phyloP scores from a whole-genome alignment of 2,888 invertebrate genomes.

The Crioceris asparagi region DNA sequence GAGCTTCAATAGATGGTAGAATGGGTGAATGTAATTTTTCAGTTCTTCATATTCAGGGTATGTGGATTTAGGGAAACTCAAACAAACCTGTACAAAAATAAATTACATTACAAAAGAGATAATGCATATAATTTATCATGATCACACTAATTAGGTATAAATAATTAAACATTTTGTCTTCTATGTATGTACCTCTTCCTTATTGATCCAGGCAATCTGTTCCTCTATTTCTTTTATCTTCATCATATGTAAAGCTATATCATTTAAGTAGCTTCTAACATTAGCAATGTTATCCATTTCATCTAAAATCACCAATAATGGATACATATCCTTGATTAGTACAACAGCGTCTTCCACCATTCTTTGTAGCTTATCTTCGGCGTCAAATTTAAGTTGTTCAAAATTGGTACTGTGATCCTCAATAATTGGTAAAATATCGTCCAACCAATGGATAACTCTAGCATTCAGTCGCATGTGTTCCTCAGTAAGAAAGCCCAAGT shows the following conservation, averaged over 20 bases:
- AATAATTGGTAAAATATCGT: slow-evolving; percentile 66
- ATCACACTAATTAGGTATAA: background rate
- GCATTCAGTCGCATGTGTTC: slow-evolving; percentile 70
- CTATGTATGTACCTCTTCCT: slow-evolving; percentile 52
- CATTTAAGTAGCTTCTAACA: slow-evolving; percentile 65
- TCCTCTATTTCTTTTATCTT: slow-evolving; percentile 64
- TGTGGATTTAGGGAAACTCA: slow-evolving; percentile 68
- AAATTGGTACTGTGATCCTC: slow-evolving; percentile 64
- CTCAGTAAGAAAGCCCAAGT: slow-evolving; percentile 58
- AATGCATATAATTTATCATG: background rate
- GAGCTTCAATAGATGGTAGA: slow-evolving; percentile 55
- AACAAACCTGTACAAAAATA: slow-evolving; percentile 40
- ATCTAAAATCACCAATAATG: slow-evolving; percentile 66
- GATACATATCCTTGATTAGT: slow-evolving; percentile 60
- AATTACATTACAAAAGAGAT: background rate
- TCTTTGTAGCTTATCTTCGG: slow-evolving; percentile 67
- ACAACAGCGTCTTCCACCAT: slow-evolving; percentile 59
- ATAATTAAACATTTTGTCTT: background rate
- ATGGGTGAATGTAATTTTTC: slow-evolving; percentile 59
- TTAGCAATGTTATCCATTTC: slow-evolving; percentile 72
- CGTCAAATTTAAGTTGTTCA: slow-evolving; percentile 69
- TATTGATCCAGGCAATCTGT: slow-evolving; percentile 75
- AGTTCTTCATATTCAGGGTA: slow-evolving; percentile 74
- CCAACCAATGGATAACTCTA: slow-evolving; percentile 70
- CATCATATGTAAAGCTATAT: slow-evolving; percentile 60